phyloP scores from a whole-genome alignment of 1,140 invertebrate genomes.

The Hirudo medicinalis region DNA sequence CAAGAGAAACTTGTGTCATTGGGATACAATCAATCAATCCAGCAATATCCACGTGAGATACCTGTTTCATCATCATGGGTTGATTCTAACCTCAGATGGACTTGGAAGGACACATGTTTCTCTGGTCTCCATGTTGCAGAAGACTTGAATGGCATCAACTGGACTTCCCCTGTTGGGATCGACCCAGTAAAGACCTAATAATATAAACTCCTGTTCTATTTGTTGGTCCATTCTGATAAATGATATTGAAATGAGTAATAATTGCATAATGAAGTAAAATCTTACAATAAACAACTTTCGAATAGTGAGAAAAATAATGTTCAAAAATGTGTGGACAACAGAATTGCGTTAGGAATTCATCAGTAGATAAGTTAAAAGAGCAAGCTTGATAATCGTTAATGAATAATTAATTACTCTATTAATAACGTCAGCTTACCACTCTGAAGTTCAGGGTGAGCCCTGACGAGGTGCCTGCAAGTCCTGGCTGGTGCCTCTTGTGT shows the following conservation, averaged over 20 bases:
- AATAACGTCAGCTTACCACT: constrained; percentile 47
- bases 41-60: too few species aligned
- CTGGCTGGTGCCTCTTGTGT: constrained; percentile 62
- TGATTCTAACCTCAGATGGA: background rate
- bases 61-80: background rate
- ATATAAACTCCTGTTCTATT: constrained; percentile 4
- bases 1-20: too few species aligned
- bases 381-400: too few species aligned
- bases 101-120: constrained; percentile 60
- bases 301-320: background rate
- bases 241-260: background rate
- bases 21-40: too few species aligned
- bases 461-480: constrained; percentile 64
- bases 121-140: constrained; percentile 57
- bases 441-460: constrained; percentile 56
- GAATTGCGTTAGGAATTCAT: background rate
- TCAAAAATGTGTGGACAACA: background rate
- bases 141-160: constrained; percentile 64
- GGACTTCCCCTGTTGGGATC: constrained; percentile 70
- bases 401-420: too few species aligned
- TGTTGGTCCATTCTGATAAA: background rate
- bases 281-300: background rate
- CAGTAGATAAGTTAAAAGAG: too few species aligned
- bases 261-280: background rate
- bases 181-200: constrained; percentile 68